Percentiles rank a stretch among this genome's conserved stretches.
Evolutionary conservation across 2,888 invertebrate species (phyloP).

Genomic region (Drosophila algonquin): DNA sequence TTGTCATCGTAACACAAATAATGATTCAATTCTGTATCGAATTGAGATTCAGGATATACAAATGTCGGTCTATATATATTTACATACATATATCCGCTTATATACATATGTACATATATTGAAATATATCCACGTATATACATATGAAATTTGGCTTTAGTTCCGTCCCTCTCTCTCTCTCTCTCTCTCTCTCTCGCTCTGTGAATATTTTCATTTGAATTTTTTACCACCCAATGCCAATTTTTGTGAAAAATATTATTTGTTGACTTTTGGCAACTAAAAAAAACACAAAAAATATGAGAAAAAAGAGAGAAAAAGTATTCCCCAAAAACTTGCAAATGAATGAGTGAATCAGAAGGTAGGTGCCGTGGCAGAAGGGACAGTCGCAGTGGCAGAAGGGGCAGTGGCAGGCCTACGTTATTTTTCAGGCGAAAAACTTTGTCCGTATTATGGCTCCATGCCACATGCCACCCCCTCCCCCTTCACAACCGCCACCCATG

Average conservation of each 20-base stretch:
- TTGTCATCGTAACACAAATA: constrained; percentile 54
- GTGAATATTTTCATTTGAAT: constrained; percentile 71
- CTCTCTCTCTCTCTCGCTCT: background rate
- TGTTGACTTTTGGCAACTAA: constrained; percentile 75
- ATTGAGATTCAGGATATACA: constrained; percentile 62
- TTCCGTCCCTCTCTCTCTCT: background rate
- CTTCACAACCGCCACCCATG: too few species aligned
- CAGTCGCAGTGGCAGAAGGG: background rate
- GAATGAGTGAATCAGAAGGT: constrained; percentile 40
- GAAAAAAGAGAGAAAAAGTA: background rate
- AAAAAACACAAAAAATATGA: constrained; percentile 7
- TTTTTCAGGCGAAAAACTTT: constrained; percentile 52
- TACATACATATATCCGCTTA: background rate
- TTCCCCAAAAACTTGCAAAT: constrained; percentile 32
- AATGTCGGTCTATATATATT: background rate
- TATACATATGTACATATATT: background rate
- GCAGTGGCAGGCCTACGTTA: constrained; percentile 23
- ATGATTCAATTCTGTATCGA: constrained; percentile 67
- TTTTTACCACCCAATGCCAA: constrained; percentile 55
- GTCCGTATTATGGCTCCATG: constrained; percentile 46
- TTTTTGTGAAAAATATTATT: constrained; percentile 77
- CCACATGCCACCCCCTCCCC: background rate
- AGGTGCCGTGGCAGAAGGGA: background rate
- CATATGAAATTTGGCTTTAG: constrained; percentile 24
- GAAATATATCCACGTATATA: background rate